Conservation (phyloP, 2,113 vertebrate species). For the Apteryx mantelli region DNA sequence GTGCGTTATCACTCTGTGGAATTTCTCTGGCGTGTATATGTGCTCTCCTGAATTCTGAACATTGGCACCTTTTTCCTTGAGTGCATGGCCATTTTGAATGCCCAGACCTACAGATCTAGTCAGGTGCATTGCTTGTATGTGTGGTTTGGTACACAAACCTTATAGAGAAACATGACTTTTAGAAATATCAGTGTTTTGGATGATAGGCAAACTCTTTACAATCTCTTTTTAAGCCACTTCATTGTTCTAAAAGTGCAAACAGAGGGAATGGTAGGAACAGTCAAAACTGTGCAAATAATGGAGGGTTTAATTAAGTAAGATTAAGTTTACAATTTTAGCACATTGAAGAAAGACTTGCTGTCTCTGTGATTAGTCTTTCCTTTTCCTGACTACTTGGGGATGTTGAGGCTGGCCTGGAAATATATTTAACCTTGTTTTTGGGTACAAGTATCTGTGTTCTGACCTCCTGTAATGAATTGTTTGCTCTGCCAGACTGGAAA, state of each 20-base stretch:
- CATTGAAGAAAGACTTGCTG: background rate
- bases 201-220: background rate
- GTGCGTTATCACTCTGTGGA: background rate
- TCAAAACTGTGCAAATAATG: conserved; percentile 23
- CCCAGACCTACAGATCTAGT: background rate
- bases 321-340: conserved; percentile 22
- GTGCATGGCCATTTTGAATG: background rate
- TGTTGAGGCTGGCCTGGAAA: background rate
- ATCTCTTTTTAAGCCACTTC: background rate
- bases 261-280: background rate
- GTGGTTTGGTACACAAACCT: background rate
- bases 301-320: conserved; percentile 36
- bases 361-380: background rate
- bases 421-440: background rate
- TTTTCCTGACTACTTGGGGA: background rate
- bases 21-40: background rate
- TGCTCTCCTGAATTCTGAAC: background rate
- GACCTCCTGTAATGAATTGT: background rate
- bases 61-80: background rate
- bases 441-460: background rate
- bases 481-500: background rate
- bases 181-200: background rate
- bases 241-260: conserved; percentile 14
- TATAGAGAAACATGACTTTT: background rate
- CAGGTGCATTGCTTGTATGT: accelerated